phyloP scores from a whole-genome alignment of 2,888 invertebrate genomes.

The Drosophila tripunctata region DNA sequence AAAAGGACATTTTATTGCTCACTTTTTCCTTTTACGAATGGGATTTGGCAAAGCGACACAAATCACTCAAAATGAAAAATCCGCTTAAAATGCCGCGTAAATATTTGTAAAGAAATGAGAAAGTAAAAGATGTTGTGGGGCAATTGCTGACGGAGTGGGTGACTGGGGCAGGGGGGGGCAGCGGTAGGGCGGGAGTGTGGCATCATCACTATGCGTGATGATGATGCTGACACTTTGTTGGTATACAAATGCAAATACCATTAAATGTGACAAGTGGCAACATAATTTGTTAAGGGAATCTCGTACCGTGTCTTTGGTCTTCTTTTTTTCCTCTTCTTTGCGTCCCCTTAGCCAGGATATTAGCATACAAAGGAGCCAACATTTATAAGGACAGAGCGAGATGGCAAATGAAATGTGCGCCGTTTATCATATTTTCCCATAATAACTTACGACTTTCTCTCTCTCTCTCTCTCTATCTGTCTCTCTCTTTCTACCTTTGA shows the following conservation, averaged over 20 bases:
- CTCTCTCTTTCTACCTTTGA: background rate
- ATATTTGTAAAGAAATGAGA: constrained; percentile 74
- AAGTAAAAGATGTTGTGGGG: constrained; percentile 35
- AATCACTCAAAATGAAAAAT: constrained; percentile 79
- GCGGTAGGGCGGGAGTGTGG: background rate
- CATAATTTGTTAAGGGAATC: constrained; percentile 78
- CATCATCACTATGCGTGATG: constrained; percentile 60
- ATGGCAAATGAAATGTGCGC: constrained; percentile 63
- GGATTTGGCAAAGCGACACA: constrained; percentile 69
- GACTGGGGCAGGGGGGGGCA: background rate
- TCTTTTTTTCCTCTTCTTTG: constrained; percentile 5
- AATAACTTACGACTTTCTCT: constrained; percentile 74
- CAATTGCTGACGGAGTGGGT: background rate
- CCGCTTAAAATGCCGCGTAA: constrained; percentile 78
- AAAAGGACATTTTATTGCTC: constrained; percentile 47
- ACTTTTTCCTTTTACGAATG: constrained; percentile 43
- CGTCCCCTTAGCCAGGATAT: constrained; percentile 51
- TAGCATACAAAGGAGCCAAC: constrained; percentile 79
- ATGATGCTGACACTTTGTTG: constrained; percentile 72
- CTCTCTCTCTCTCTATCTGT: background rate
- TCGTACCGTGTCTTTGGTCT: constrained; percentile 16
- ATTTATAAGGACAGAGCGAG: constrained; percentile 38
- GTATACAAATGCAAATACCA: constrained; percentile 81
- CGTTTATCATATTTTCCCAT: constrained; percentile 80
- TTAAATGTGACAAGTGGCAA: constrained; percentile 81